Evolutionary conservation across 2,113 vertebrate genomes (phyloP), one percentile per base, ranked within the genome.

Genomic region (Xiphias gladius): DNA sequence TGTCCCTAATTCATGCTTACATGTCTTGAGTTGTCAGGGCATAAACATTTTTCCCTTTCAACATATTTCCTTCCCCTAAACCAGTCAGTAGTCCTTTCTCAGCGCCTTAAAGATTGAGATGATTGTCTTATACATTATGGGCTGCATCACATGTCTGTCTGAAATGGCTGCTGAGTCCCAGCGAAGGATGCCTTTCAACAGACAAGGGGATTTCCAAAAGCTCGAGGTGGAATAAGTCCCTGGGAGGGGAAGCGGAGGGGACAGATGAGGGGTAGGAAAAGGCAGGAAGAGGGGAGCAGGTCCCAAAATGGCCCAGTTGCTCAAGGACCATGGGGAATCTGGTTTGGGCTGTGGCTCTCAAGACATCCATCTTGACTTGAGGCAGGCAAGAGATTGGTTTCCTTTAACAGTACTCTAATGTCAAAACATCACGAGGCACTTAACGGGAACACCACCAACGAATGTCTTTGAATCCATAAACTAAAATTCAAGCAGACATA

Each of bases 151-250:
- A 86, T 64, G 89, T 89, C 88, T 70, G 87, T 87, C 86, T 90
- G 80, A 91, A 92, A 92, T 84, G 85, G 86, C 86, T 86, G 87
- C 86, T 86, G 89, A 93, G 83, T 88, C 82, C 81, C 79, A 88
- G 79, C 84, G 86, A 92, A 83, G 78, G 89, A 89, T 91, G 82
- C 83, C 89, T 91, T 88, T 94, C 92, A 92, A 81, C 84, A 84
- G 78, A 85, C 83, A 76, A 39, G 89, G 92, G 86, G 86, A 80
- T 92, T 93, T 94, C 91, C 86, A 91, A 79, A 67, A 62, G 69
- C 28, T 90, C 2, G 58, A 87, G 79, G 86, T 88, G 86, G 71
- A 93, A 84, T 71, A 83, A n/a, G 90, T 89, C 83, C 83, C 88
- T 78, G 86, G 76, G 85, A 90, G 81, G 83, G 79, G 43, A 80